Evolutionary conservation across 2,888 invertebrate genomes (phyloP).

Genomic region (Holacanthella duospinosa): DNA sequence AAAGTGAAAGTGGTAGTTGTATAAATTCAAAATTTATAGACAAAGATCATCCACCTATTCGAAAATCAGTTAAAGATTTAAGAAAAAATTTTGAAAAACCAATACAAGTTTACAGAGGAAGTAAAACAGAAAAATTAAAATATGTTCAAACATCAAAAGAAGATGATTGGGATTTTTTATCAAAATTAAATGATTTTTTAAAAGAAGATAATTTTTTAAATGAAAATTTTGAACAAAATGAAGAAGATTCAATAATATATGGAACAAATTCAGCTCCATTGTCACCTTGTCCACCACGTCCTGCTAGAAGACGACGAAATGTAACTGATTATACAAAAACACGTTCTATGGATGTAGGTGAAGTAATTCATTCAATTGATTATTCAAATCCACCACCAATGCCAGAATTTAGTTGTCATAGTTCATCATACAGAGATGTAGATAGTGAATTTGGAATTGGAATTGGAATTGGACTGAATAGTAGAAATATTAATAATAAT

Average conservation of each 20-base stretch:
- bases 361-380: constrained; percentile 11
- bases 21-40: too few relatives aligned
- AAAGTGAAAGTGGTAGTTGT: neutral
- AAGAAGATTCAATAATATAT: neutral
- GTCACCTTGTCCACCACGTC: constrained; percentile 33
- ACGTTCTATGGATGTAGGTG: constrained; percentile 17
- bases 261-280: constrained; percentile 13
- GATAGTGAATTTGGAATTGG: neutral
- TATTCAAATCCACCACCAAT: neutral
- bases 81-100: neutral
- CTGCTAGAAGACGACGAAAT: constrained; percentile 22
- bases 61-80: neutral
- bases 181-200: constrained; percentile 33
- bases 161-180: constrained; percentile 36
- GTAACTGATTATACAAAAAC: constrained; percentile 27
- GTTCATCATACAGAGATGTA: neutral
- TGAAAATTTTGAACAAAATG: too few relatives aligned
- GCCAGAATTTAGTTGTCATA: neutral
- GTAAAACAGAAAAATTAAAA: constrained; percentile 14
- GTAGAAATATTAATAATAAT: neutral
- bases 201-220: neutral
- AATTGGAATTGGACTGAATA: neutral
- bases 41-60: neutral
- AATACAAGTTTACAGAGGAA: constrained; percentile 16
- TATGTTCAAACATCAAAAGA: neutral